A percentile compares a stretch with the other conserved stretches of the same genome.
These are phyloP conservation scores for Greenwoodochromis staneri DNA, from an alignment of 2,113 vertebrate species.

Conservation along the genomic window DNA sequence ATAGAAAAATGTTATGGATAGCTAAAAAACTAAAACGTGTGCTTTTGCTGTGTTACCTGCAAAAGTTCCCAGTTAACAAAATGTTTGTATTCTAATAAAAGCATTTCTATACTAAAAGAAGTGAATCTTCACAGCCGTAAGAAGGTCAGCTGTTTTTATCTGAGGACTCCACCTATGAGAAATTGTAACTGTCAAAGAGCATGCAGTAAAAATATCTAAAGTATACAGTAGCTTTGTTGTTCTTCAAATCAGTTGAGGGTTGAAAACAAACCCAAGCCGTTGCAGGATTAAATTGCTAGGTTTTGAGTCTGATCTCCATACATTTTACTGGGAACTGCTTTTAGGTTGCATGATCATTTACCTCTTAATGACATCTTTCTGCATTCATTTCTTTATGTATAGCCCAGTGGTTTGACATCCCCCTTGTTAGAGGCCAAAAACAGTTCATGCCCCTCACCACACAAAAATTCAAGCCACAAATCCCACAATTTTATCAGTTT, in stretches of 20 bases:
- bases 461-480: not conserved
- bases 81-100: not conserved
- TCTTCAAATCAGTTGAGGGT: not conserved
- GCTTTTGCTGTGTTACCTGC: not conserved
- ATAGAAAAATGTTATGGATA: not conserved
- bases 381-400: not conserved
- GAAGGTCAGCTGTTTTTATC: not conserved
- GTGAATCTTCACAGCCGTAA: not conserved
- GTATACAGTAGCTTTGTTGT: not conserved
- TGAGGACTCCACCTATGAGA: not conserved
- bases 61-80: not conserved
- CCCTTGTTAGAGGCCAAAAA: not conserved
- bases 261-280: not conserved
- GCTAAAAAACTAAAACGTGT: not conserved
- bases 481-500: not conserved
- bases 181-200: not conserved
- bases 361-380: not conserved
- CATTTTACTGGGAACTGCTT: conserved; percentile 1
- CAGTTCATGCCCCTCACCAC: not conserved
- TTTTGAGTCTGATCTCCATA: not conserved
- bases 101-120: not conserved
- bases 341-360: not conserved
- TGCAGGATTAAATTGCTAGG: not conserved
- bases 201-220: not conserved
- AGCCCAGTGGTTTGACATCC: not conserved